Percentiles rank a stretch among this genome's conserved stretches.
Evolutionary conservation across 1,140 invertebrate species (phyloP).

Genomic region (Bombus waltoni): DNA sequence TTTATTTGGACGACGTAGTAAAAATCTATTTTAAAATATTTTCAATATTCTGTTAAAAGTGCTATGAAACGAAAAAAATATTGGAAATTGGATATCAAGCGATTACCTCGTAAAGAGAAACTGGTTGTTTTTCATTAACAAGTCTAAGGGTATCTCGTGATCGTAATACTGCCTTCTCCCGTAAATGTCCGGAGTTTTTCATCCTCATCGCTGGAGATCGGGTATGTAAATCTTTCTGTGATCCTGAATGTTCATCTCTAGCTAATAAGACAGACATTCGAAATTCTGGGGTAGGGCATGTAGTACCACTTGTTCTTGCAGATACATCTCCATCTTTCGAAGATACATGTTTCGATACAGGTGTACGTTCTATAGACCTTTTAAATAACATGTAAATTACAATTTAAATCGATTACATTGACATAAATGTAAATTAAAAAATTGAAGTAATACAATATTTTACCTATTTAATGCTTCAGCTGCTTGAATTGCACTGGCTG

Average conservation of each 20-base stretch:
- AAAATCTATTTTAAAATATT: neutral
- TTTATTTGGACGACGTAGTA: conserved; percentile 48
- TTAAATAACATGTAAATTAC: conserved; percentile 21
- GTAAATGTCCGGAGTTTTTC: conserved; percentile 78
- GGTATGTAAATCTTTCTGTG: conserved; percentile 78
- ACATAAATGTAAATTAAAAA: conserved; percentile 5
- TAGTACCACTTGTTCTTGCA: conserved; percentile 74
- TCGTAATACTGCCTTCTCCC: conserved; percentile 77
- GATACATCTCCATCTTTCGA: conserved; percentile 76
- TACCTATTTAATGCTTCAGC: conserved; percentile 87
- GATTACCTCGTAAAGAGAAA: conserved; percentile 82
- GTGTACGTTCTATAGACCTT: conserved; percentile 78
- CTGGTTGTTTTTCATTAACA: conserved; percentile 84
- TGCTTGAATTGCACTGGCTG: conserved; percentile 85
- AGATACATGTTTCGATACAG: conserved; percentile 75
- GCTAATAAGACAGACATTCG: conserved; percentile 88
- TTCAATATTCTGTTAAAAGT: neutral
- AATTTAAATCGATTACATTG: neutral
- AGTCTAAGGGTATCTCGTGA: conserved; percentile 83
- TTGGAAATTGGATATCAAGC: conserved; percentile 22
- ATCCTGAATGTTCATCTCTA: conserved; percentile 84
- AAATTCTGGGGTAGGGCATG: conserved; percentile 84
- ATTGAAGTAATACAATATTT: conserved; percentile 42
- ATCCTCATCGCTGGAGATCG: conserved; percentile 76
- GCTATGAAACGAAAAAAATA: neutral